A percentile compares a stretch with the other conserved stretches of the same genome.
Conservation (phyloP, 2,888 invertebrate genomes). For the Agrotis exclamationis region DNA sequence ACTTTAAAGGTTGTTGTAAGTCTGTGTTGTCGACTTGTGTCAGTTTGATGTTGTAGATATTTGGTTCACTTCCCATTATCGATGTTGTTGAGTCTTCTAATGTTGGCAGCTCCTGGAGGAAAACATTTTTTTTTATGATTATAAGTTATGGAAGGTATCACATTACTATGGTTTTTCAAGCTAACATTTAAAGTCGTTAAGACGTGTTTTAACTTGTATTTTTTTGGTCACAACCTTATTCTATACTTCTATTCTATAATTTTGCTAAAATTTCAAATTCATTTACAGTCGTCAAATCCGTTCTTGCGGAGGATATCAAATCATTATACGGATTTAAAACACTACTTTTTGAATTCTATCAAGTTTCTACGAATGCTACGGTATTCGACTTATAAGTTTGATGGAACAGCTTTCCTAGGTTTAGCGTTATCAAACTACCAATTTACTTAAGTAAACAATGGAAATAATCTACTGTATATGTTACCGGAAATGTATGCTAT, state of each 20-base stretch:
- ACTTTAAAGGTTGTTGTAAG: conserved; percentile 68
- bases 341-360: background rate
- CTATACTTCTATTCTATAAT: background rate
- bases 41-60: conserved; percentile 85
- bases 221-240: background rate
- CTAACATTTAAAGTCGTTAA: background rate
- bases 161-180: background rate
- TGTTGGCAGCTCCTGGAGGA: conserved; percentile 79
- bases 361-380: background rate
- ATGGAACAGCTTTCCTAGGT: too few species aligned
- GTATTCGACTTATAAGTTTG: too few species aligned
- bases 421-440: too few species aligned
- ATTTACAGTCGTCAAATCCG: background rate
- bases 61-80: conserved; percentile 89
- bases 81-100: conserved; percentile 85
- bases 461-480: too few species aligned
- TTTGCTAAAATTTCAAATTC: background rate
- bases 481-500: too few species aligned
- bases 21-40: conserved; percentile 67
- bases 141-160: background rate
- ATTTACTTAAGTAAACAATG: too few species aligned
- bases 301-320: too few species aligned
- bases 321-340: background rate
- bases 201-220: background rate
- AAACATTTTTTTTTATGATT: conserved; percentile 2